Base-by-base conservation (phyloP, 2,797 vertebrate genomes). In the Limnodromus scolopaceus region DNA sequence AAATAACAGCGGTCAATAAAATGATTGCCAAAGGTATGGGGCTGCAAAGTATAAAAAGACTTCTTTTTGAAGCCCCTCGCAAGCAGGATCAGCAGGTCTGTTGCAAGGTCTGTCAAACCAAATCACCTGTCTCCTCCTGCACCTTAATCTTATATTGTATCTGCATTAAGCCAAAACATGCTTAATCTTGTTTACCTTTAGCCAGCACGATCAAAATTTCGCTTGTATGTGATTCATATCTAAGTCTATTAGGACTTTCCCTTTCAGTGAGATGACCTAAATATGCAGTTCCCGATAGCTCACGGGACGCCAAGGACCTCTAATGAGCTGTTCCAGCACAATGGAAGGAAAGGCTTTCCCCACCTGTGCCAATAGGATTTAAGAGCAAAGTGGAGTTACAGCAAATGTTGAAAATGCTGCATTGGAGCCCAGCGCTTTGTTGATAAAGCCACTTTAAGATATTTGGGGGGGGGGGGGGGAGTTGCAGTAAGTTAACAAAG, bases 281-380 rank as follows among this genome's bases (percentile, higher is more conserved):
- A 16, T 39, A 6, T 34, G 7, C 5, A 1, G 6, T 39, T 39
- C 38, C 32, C 53, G 5, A 1, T 1, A 23, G 39, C 39, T 74
- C 39, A 9, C 0, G 0, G 19, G 55, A 16, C 15, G 9, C 32
- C 5, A 10, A 24, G 53, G 53, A 43, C 51, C 17, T 68, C 8
- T 5, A 6, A 19, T 3, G 34, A 74, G 18, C 12, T 54, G 1
- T 55, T 70, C 11, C 28, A 53, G 5, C 25, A 4, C 30, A 16
- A 2, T 3, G 34, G 4, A 25, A 38, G 39, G 10, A 18, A 27
- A 6, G 16, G 23, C 5, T 24, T 85, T 79, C 11, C 22, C 46
- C 48, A 12, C 11, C 11, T 4, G 1, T 23, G 3, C 25, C 48
- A 10, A 8, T 9, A 13, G 32, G 30, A 11, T 38, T 41, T 32